Base-by-base conservation (phyloP, 2,113 vertebrate genomes). In the Pteropus alecto region DNA sequence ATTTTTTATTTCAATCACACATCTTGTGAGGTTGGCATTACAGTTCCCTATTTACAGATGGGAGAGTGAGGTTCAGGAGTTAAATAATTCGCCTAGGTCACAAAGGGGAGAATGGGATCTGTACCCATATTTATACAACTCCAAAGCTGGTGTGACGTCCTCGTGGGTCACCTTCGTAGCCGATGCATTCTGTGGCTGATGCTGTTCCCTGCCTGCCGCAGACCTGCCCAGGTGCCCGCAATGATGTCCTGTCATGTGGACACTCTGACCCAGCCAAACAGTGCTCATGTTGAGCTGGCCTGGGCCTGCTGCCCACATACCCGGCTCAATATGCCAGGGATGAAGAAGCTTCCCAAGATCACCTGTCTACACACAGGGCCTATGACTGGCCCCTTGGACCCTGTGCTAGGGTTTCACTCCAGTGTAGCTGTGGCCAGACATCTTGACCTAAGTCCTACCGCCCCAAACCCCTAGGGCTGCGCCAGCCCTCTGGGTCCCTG, bases 91-190 rank as follows among this genome's bases (percentile, higher is more conserved):
- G 14, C 70, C 14, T 41, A 58, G n/a, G 61, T 35, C n/a, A 73
- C 79, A 63, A 84, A 58, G 8, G 2, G 5, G 43, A 93, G 33
- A 82, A 46, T 5, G 35, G 65, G 6, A 68, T 51, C 73, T 81
- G 12, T 12, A 33, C 19, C 18, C 41, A 21, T 18, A 38, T 38
- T 5, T 43, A 1, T 22, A 41, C 3, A 43, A 54, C 56, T 63
- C 79, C 54, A 46, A 79, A 87, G 35, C 14, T 54, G 60, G 4
- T 13, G 15, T 43, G 16, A 58, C 26, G 14, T 24, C 60, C 71
- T 60, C 0, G 0, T 3, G 21, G 35, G 43, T 41, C 56, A 22
- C 12, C 22, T 41, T 21, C 6, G 14, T 2, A 14, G 43, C 4
- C 11, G 5, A n/a, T 11, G 2, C 13, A 15, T 19, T 43, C n/a